Conservation (phyloP, 2,113 vertebrate genomes). For the Zeus faber region DNA sequence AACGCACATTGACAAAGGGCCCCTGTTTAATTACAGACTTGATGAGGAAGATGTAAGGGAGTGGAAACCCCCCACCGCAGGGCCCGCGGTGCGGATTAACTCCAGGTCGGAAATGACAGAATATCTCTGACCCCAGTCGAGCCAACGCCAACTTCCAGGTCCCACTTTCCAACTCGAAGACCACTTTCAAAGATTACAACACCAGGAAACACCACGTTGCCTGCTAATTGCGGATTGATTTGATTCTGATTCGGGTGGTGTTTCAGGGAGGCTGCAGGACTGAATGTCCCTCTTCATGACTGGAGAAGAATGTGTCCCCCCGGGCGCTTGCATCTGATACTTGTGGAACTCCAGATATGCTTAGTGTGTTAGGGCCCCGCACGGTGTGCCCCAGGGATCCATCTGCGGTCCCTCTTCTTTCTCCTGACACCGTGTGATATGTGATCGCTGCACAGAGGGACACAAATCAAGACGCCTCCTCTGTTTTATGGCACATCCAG, state of each 20-base stretch:
- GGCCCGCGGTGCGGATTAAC: constrained; percentile 60
- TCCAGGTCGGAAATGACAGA: constrained; percentile 63
- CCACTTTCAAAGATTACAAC: constrained; percentile 9
- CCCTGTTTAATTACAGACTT: constrained; percentile 67
- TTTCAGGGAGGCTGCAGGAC: constrained; percentile 21
- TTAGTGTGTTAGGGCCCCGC: constrained; percentile 49
- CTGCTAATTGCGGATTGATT: constrained; percentile 29
- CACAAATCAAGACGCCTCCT: constrained; percentile 52
- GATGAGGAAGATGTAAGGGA: constrained; percentile 49
- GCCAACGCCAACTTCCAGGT: constrained; percentile 39
- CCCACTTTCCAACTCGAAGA: constrained; percentile 28
- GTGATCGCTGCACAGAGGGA: constrained; percentile 49
- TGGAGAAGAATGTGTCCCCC: constrained; percentile 34
- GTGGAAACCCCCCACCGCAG: constrained; percentile 56
- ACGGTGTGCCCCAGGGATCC: constrained; percentile 63
- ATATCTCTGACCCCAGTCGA: constrained; percentile 62
- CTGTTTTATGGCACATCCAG: constrained; percentile 34
- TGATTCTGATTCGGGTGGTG: constrained; percentile 20
- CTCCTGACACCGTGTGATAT: constrained; percentile 33
- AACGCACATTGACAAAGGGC: no score
- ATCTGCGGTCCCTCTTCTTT: constrained; percentile 40
- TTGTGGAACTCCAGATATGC: constrained; percentile 53
- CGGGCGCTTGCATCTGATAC: constrained; percentile 48
- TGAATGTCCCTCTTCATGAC: constrained; percentile 33
- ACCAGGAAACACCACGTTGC: constrained; percentile 11